These are phyloP conservation scores for Pristionchus maxplancki DNA, from an alignment of 2,888 invertebrate species.

Conservation along the genomic window DNA sequence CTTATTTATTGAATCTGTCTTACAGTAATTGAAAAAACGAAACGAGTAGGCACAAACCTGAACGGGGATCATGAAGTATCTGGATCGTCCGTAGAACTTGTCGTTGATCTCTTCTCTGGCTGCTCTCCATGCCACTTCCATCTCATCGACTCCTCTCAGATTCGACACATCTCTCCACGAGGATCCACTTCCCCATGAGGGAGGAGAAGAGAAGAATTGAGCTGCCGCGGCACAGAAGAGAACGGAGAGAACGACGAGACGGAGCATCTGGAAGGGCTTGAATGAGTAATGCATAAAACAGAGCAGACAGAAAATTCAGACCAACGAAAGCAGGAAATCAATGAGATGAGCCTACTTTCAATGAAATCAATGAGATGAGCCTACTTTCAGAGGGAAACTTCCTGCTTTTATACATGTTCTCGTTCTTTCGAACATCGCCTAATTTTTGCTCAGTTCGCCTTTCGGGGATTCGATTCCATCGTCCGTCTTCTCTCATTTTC, in stretches of 20 bases:
- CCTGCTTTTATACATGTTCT: slow-evolving; percentile 19
- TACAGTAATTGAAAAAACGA: too few relatives aligned
- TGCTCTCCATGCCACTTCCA: slow-evolving; percentile 48
- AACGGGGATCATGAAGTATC: slow-evolving; percentile 50
- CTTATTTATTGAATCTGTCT: too few relatives aligned
- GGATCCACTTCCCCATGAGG: slow-evolving; percentile 38
- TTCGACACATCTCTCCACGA: slow-evolving; percentile 19
- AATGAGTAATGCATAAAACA: background rate
- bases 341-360: background rate
- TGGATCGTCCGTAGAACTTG: slow-evolving; percentile 47
- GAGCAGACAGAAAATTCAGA: background rate
- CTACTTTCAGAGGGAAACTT: background rate
- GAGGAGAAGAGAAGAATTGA: slow-evolving; percentile 8
- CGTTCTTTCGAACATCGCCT: slow-evolving; percentile 23
- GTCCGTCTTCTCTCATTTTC: background rate
- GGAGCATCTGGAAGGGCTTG: too few relatives aligned
- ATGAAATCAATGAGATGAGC: background rate
- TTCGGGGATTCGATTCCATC: background rate
- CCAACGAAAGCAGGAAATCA: too few relatives aligned
- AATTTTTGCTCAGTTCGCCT: background rate
- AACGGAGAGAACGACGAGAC: slow-evolving; percentile 11
- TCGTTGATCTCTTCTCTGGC: slow-evolving; percentile 49
- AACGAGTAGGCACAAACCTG: background rate
- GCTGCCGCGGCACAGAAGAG: slow-evolving; percentile 19
- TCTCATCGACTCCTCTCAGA: slow-evolving; percentile 51